Conservation (phyloP, 2,113 vertebrate genomes). For the Heterochromis multidens region DNA sequence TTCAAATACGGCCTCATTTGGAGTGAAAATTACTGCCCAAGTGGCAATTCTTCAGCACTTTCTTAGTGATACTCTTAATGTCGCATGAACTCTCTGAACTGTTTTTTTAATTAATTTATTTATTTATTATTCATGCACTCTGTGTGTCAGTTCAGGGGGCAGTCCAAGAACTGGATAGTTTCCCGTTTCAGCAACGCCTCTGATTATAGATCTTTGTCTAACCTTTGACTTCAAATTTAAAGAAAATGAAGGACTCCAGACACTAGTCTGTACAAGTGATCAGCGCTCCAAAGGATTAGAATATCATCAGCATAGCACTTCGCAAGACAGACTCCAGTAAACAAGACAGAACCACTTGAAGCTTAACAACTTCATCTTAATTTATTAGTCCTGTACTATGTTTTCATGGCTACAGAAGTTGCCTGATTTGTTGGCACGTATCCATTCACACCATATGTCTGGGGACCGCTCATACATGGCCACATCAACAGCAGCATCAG, state of each 20-base stretch:
- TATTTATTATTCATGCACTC: not conserved
- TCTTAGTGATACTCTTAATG: not conserved
- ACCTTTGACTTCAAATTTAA: slow-evolving; percentile 14
- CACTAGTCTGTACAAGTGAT: not conserved
- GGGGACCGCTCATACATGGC: not conserved
- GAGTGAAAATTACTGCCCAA: slow-evolving; percentile 8
- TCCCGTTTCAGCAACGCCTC: not conserved
- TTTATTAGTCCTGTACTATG: not conserved
- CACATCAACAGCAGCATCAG: not conserved
- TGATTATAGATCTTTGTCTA: slow-evolving; percentile 20
- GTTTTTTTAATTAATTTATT: too few relatives aligned
- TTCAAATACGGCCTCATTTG: slow-evolving; percentile 33
- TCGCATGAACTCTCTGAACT: not conserved
- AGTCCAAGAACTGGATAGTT: not conserved
- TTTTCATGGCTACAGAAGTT: not conserved
- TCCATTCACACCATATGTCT: not conserved
- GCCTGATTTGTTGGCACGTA: not conserved
- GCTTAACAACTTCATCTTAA: not conserved
- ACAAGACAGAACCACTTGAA: not conserved
- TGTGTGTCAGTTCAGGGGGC: not conserved
- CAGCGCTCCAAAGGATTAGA: not conserved
- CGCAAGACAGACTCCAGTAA: not conserved
- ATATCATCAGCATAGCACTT: not conserved
- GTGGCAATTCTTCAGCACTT: not conserved
- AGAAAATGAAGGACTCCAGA: slow-evolving; percentile 4